Base-by-base conservation (phyloP, 2,888 invertebrate species). In the Lamproptera curius region DNA sequence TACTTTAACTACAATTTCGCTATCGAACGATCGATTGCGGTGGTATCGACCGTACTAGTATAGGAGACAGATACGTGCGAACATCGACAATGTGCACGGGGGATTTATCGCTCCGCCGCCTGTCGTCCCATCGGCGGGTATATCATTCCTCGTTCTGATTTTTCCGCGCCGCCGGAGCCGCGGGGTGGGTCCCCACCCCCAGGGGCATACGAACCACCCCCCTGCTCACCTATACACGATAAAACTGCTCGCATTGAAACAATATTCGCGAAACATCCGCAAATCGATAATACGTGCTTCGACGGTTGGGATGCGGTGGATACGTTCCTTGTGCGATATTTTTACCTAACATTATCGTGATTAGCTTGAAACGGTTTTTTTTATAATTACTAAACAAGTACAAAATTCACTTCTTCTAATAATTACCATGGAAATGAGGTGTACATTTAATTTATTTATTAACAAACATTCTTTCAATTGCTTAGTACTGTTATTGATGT, bases 111-210 rank as follows among this genome's bases (percentile, higher is more conserved):
- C 54, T 59, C 56, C 59, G 60, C 70, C 67, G 65, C 62, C 65
- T n/a, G 63, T 62, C 59, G 58, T 64, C 71, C 68, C 77, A 77
- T 76, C 76, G 69, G 58, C 59, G 68, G 67, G 71, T 76, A 74
- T 77, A 83, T 82, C 78, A 80, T 79, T 78, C 76, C 76, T 74
- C 74, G 73, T 74, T 76, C 63, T 71, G 79, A 80, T 80, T 83
- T 80, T 79, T 79, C 74, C 77, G 62, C 70, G 55, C 68, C 76
- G 66, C 55, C 62, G 69, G n/a, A 57, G 61, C 59, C 63, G 61
- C 58, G 61, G 65, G 75, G 76, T 72, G 63, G 67, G 67, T 59
- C 53, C 53, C 64, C 67, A 58, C 58, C 64, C 2, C 6, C 65
- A 48, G 55, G 65, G 64, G 73, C 77, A 76, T 76, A 73, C 69